Conservation (phyloP, 2,797 vertebrate species). For the Tauraco hartlaubi region DNA sequence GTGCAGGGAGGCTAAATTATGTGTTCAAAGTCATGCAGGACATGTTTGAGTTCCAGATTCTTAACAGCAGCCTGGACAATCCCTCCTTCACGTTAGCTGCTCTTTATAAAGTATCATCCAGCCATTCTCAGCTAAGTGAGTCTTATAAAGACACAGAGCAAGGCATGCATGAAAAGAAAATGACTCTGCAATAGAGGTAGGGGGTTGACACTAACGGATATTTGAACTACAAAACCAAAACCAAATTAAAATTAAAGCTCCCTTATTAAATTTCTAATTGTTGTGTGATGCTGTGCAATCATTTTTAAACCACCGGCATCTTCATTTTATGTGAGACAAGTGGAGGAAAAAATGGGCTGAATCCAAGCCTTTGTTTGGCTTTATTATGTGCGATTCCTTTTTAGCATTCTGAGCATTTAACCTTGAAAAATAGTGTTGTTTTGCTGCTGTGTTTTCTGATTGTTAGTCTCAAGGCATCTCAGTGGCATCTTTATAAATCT, state of each 20-base stretch:
- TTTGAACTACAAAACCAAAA: slow-evolving; percentile 32
- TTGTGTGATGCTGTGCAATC: slow-evolving; percentile 17
- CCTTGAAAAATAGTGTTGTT: slow-evolving; percentile 82
- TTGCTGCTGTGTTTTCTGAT: slow-evolving; percentile 77
- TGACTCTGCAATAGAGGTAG: not conserved
- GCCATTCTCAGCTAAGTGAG: not conserved
- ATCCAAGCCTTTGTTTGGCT: slow-evolving; percentile 62
- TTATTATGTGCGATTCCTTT: slow-evolving; percentile 74
- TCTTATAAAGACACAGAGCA: not conserved
- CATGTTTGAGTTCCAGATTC: not conserved
- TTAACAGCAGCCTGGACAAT: not conserved
- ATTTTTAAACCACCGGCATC: slow-evolving; percentile 44
- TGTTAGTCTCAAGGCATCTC: slow-evolving; percentile 81
- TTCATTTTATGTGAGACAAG: slow-evolving; percentile 50
- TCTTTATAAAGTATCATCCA: not conserved
- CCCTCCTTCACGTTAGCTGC: not conserved
- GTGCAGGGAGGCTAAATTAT: not conserved
- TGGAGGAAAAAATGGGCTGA: slow-evolving; percentile 7
- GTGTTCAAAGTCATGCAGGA: not conserved
- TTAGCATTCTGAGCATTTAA: slow-evolving; percentile 82
- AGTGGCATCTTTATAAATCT: slow-evolving; percentile 82
- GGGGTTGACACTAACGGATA: not conserved
- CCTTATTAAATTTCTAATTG: slow-evolving; percentile 74
- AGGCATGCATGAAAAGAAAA: slow-evolving; percentile 20
- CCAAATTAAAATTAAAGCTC: slow-evolving; percentile 74